Percentiles rank a stretch among this genome's conserved stretches.
These are phyloP conservation scores for Ruditapes philippinarum DNA, from an alignment of 1,140 invertebrate genomes.

Conservation along the genomic window DNA sequence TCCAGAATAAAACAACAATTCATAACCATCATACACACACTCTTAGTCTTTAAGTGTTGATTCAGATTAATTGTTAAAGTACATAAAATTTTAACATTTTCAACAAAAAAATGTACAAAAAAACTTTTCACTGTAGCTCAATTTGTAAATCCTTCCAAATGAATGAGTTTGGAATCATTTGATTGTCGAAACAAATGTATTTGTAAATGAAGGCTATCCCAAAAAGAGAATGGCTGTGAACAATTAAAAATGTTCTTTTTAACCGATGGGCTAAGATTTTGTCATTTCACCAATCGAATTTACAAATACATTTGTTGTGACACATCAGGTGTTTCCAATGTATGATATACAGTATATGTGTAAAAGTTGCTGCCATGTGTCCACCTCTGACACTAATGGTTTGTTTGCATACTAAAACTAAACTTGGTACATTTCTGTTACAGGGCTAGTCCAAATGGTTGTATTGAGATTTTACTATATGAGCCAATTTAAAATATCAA, in stretches of 20 bases:
- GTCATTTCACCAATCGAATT: not conserved
- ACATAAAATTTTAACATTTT: too few species aligned
- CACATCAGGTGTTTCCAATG: not conserved
- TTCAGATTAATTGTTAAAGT: too few species aligned
- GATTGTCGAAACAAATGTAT: not conserved
- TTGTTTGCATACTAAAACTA: conserved; percentile 24
- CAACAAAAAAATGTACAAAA: too few species aligned
- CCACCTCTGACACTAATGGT: conserved; percentile 19
- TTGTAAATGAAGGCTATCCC: not conserved
- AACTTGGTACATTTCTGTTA: not conserved
- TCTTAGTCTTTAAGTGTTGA: too few species aligned
- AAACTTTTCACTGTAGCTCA: not conserved
- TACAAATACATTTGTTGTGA: not conserved
- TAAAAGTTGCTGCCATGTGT: conserved; percentile 25
- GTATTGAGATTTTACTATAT: too few species aligned
- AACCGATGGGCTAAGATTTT: too few species aligned
- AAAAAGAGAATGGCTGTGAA: not conserved
- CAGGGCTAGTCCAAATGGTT: conserved; percentile 6
- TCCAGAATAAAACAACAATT: too few species aligned
- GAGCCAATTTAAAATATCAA: too few species aligned
- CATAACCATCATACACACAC: too few species aligned
- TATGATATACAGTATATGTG: conserved; percentile 21
- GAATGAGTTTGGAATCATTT: not conserved
- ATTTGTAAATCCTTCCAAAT: not conserved
- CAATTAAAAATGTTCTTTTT: not conserved